These are phyloP conservation scores for Idaea biselata DNA, from an alignment of 2,888 invertebrate species.

Conservation along the genomic window DNA sequence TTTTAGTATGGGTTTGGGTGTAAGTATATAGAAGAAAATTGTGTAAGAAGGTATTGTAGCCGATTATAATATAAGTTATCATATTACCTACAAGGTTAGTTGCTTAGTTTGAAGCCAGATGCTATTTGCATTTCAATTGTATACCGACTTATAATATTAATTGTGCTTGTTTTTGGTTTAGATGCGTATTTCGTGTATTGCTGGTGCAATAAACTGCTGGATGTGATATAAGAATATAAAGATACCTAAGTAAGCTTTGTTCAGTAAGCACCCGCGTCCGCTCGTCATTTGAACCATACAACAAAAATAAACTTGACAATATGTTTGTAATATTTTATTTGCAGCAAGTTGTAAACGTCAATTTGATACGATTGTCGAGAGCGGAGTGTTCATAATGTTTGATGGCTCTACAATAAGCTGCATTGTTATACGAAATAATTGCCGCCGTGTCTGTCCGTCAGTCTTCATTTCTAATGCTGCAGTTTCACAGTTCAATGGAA, in stretches of 20 bases:
- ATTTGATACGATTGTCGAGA: conserved; percentile 36
- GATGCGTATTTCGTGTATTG: too few species aligned
- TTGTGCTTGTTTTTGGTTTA: too few species aligned
- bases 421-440: background rate
- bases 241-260: background rate
- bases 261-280: background rate
- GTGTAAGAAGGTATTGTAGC: too few species aligned
- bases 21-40: too few species aligned
- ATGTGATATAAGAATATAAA: background rate
- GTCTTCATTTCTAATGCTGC: background rate
- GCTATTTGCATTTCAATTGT: too few species aligned
- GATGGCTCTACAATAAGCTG: background rate
- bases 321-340: conserved; percentile 51
- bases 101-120: too few species aligned
- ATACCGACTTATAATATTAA: too few species aligned
- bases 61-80: too few species aligned
- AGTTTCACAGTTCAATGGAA: background rate
- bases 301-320: conserved; percentile 31
- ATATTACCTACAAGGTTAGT: too few species aligned
- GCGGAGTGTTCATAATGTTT: background rate
- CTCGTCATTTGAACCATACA: conserved; percentile 11
- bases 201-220: too few species aligned
- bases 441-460: background rate
- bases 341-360: conserved; percentile 59
- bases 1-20: too few species aligned